These are phyloP conservation scores for Monodelphis domestica DNA, from an alignment of 2,797 vertebrate genomes.

Conservation along the genomic window DNA sequence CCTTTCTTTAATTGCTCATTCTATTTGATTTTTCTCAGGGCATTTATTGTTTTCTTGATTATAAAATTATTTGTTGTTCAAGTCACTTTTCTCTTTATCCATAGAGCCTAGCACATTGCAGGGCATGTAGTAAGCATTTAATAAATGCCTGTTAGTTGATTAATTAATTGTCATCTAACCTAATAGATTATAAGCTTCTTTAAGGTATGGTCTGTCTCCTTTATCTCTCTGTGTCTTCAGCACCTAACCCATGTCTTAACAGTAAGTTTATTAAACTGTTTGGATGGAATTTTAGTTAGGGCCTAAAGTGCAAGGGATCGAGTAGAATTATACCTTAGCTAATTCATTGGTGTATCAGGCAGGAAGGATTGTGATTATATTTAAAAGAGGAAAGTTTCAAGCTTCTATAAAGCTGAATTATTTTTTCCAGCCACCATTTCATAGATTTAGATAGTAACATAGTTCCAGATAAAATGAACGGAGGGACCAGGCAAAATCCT, in stretches of 20 bases:
- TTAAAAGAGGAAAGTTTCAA: slow-evolving; percentile 33
- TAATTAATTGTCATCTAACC: not conserved
- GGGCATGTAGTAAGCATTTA: too few species aligned
- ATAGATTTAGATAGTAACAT: not conserved
- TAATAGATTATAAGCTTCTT: not conserved
- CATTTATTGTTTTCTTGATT: not conserved
- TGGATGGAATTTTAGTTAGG: not conserved
- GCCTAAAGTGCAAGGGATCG: not conserved
- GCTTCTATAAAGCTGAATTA: slow-evolving; percentile 44
- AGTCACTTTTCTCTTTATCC: not conserved
- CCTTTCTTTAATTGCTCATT: not conserved
- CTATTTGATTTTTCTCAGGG: not conserved
- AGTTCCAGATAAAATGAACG: not conserved
- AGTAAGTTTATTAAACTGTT: not conserved
- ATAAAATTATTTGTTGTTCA: not conserved
- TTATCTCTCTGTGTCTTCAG: not conserved
- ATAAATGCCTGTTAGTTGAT: not conserved
- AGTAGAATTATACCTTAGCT: slow-evolving; percentile 15
- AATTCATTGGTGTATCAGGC: not conserved
- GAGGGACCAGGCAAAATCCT: not conserved
- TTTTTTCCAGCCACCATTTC: slow-evolving; percentile 8
- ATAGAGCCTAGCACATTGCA: not conserved
- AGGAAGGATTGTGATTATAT: slow-evolving; percentile 37
- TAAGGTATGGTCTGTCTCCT: not conserved
- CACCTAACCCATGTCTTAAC: not conserved